phyloP scores from a whole-genome alignment of 1,140 invertebrate species.

The Saccostrea cuccullata region DNA sequence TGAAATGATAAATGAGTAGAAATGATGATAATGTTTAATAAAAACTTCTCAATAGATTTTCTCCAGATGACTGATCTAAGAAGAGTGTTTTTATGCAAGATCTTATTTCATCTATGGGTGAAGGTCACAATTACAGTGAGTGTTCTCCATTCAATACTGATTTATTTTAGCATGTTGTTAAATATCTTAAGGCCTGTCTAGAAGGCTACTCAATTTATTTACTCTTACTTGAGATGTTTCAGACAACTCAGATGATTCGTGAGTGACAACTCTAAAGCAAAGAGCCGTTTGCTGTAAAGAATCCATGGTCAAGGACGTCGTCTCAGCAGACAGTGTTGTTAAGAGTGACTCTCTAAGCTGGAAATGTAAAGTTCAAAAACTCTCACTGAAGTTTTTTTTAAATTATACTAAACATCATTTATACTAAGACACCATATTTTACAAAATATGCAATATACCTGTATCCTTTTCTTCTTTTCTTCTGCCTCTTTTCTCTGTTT shows the following conservation, averaged over 20 bases:
- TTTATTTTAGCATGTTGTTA: too few species aligned
- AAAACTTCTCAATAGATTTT: background rate
- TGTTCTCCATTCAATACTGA: too few species aligned
- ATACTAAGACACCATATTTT: too few species aligned
- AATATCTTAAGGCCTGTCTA: too few species aligned
- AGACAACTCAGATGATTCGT: constrained; percentile 63
- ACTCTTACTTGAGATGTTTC: constrained; percentile 64
- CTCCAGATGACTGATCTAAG: background rate
- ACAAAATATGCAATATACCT: constrained; percentile 25
- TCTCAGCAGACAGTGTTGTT: constrained; percentile 58
- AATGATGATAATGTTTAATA: background rate
- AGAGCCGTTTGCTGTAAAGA: constrained; percentile 68
- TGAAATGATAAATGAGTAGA: background rate
- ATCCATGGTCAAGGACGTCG: constrained; percentile 62
- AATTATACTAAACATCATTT: too few species aligned
- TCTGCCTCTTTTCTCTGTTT: constrained; percentile 41
- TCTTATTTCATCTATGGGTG: too few species aligned
- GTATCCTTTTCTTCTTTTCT: constrained; percentile 42
- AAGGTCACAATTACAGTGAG: too few species aligned
- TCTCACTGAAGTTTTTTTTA: background rate
- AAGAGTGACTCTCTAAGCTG: constrained; percentile 64
- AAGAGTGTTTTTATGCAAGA: background rate
- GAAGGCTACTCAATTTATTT: too few species aligned
- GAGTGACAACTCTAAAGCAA: constrained; percentile 66
- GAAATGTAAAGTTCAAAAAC: constrained; percentile 4